Evolutionary conservation across 1,140 invertebrate species (phyloP), one percentile per base, ranked within the genome.

Genomic region (Caerostris extrusa): DNA sequence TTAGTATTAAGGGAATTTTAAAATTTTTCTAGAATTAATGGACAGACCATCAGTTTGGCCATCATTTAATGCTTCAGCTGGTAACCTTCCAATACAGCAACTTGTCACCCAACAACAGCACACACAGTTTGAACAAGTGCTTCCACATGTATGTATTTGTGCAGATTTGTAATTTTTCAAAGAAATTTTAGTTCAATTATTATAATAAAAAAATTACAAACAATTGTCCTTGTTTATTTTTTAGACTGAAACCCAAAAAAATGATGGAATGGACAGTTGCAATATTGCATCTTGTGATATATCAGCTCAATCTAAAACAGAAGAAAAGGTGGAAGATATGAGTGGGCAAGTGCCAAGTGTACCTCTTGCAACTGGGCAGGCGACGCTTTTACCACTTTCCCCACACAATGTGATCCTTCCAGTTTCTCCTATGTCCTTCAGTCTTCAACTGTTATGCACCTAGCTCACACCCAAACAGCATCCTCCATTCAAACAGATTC

Each of bases 381-480:
- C 95, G 60, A 94, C 90, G 90, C 95, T 91, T 93, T 92, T 81
- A 69, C 94, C 87, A 91, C 94, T 90, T 94, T 94, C 71, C 94
- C 93, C 60, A 85, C 89, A 60, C 86, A 77, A n/a, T 71, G 67
- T 89, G 94, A 93, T 67, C 81, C 94, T 7, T 71, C 92, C 34
- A 91, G 92, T 17, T 86, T 95, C 10, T 95, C 95, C 7, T 95
- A 95, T 82, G 94, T 95, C 60, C 95, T 95, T n/a, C 95, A 95
- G 55, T 90, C 95, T 12, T 92, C 87, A 12, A 83, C 94, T 5
- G 93, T 95, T 19, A 94, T 95, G 57, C 95, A 95, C 55, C 60
- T 95, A 17, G 94, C 95, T 14, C 95, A 95, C 61, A 93, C 95
- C 2, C 90, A 92, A 34, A 82, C 85, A 55, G 91, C 94, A 7